Base-by-base conservation (phyloP, 92 coral and sea anemone genomes). In the Zoanthus sociatus region DNA sequence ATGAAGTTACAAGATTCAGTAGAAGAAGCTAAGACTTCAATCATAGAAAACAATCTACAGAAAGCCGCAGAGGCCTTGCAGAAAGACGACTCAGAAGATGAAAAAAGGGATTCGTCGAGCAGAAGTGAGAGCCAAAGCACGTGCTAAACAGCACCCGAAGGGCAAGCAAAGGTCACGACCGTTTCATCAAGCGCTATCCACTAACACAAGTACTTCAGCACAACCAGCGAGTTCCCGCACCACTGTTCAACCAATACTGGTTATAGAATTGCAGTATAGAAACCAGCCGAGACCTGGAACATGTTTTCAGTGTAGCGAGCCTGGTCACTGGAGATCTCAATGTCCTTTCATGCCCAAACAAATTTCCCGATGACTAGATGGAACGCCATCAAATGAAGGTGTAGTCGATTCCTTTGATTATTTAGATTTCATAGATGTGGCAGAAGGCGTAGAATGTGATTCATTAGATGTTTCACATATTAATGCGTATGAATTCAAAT, bases 21-120 rank as follows among this genome's bases (percentile, higher is more conserved):
- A 32, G 81, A 37, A 16, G 71, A 51, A 53, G 82, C 76, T 11
- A 67, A 47, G 46, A 78, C 14, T 31, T 6, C 70, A 18, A 15
- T 44, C 45, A 14, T 67, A 37, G 9, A 8, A 47, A 37, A 63
- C 68, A 21, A 58, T 15, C 55, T 82, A 33, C 48, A 26, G 33
- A 84, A 84, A 30, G 81, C 82, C 45, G 17, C 75, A 73, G 88
- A 72, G 4, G 51, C 45, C 10, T 17, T 86, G 5, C 32, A 76
- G 31, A 48, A 76, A 26, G 89, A 76, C 54, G 11, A 87, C 42
- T 87, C 84, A 2, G 89, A 77, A 9, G 90, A 75, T 69, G 84
- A 86, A 76, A 90, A 90, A 54, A 79, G 56, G 42, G n/a, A 87
- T 87, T 48, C 66, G 73, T 76, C 72, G 68, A 8, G 86, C 90